Evolutionary conservation across 2,113 vertebrate genomes (phyloP).

Genomic region (Perca flavescens): DNA sequence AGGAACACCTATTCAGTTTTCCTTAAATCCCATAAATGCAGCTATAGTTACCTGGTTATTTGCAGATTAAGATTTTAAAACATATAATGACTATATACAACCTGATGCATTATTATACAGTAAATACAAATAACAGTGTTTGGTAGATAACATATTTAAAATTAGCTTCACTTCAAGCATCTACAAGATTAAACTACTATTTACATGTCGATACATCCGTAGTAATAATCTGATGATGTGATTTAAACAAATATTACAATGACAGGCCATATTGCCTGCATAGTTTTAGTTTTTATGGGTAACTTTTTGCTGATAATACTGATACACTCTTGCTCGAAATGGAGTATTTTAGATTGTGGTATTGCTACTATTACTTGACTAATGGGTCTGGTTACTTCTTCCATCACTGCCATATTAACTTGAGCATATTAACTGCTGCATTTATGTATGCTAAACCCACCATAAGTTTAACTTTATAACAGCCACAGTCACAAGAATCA

Average conservation of each 20-base stretch:
- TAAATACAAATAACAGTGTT: not conserved
- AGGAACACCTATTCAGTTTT: not conserved
- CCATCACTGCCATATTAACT: not conserved
- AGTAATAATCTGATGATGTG: not conserved
- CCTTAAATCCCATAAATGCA: not conserved
- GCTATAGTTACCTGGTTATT: not conserved
- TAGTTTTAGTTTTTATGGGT: not conserved
- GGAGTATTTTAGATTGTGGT: not conserved
- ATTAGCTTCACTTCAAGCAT: not conserved
- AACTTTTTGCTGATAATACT: not conserved
- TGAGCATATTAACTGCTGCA: not conserved
- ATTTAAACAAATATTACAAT: not conserved
- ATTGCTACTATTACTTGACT: not conserved
- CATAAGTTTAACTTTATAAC: not conserved
- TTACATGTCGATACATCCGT: not conserved
- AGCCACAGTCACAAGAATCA: not conserved
- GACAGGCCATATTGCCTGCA: not conserved
- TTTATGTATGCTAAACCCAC: not conserved
- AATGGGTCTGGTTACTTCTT: not conserved
- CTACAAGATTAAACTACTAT: not conserved
- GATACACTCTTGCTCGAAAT: not conserved
- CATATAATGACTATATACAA: not conserved
- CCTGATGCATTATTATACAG: not conserved
- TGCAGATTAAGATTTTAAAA: not conserved
- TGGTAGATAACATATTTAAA: not conserved